phyloP scores from a whole-genome alignment of 2,113 vertebrate genomes.

The Bagarius yarrelli region DNA sequence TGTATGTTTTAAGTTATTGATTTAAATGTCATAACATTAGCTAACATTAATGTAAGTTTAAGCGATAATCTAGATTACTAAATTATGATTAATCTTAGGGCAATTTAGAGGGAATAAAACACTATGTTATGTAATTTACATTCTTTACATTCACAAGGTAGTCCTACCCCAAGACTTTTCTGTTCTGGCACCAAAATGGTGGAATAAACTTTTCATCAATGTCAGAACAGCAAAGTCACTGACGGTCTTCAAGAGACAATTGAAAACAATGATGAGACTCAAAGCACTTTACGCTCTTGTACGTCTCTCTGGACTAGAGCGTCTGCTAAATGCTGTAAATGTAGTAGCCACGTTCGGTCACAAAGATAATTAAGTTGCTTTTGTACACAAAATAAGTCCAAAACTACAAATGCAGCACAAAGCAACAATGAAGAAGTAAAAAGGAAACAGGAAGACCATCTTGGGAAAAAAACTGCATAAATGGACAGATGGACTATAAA shows the following conservation, averaged over 20 bases:
- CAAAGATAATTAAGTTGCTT: not conserved
- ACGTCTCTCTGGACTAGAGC: too few species aligned
- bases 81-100: not conserved
- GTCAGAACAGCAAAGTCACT: too few species aligned
- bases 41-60: not conserved
- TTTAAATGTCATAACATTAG: too few species aligned
- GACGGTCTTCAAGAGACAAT: too few species aligned
- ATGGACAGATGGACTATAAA: not conserved
- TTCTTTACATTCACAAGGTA: too few species aligned
- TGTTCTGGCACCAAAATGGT: too few species aligned
- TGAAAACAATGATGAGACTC: too few species aligned
- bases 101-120: not conserved
- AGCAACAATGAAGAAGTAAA: not conserved
- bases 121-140: too few species aligned
- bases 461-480: not conserved
- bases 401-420: not conserved
- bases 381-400: not conserved
- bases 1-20: not conserved
- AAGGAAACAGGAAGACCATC: not conserved
- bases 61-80: not conserved
- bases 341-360: not conserved
- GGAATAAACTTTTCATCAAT: too few species aligned
- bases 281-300: too few species aligned
- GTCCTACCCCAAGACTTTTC: too few species aligned
- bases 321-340: not conserved